Evolutionary conservation across 37 sponge, comb jelly and placozoan genomes (phyloP).

Genomic region (Aphrocallistes beatrix): DNA sequence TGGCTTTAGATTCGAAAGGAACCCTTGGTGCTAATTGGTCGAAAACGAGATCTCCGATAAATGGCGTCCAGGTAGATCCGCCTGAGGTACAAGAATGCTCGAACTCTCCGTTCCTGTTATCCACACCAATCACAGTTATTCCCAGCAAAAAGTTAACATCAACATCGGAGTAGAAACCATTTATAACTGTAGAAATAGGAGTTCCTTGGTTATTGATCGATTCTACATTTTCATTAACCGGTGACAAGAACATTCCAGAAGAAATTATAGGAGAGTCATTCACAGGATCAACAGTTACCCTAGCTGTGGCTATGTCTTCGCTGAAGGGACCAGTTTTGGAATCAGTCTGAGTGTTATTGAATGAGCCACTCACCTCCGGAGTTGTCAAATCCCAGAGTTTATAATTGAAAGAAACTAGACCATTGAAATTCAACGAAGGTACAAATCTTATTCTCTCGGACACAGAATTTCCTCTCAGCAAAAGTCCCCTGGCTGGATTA

Average conservation of each 20-base stretch:
- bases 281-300: conserved; percentile 49
- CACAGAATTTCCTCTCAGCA: conserved; percentile 30
- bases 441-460: conserved; percentile 50
- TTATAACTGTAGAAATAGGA: conserved; percentile 11
- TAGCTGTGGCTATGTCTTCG: conserved; percentile 35
- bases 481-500: conserved; percentile 33
- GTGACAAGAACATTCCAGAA: not conserved
- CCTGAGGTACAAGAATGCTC: conserved; percentile 60
- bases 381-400: conserved; percentile 71
- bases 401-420: conserved; percentile 35
- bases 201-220: conserved; percentile 29
- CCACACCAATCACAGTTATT: conserved; percentile 47
- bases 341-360: conserved; percentile 37
- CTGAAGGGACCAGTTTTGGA: conserved; percentile 59
- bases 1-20: conserved; percentile 46
- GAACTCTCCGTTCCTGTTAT: conserved; percentile 55
- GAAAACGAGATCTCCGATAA: conserved; percentile 44
- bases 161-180: conserved; percentile 31
- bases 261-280: conserved; percentile 58
- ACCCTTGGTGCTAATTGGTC: conserved; percentile 46
- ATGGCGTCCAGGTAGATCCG: conserved; percentile 26
- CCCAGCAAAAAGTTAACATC: conserved; percentile 32
- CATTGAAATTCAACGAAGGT: conserved; percentile 57
- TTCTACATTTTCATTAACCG: conserved; percentile 39
- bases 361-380: conserved; percentile 36